Base-by-base conservation (phyloP, 2,113 vertebrate genomes). In the Psilopogon haemacephalus region DNA sequence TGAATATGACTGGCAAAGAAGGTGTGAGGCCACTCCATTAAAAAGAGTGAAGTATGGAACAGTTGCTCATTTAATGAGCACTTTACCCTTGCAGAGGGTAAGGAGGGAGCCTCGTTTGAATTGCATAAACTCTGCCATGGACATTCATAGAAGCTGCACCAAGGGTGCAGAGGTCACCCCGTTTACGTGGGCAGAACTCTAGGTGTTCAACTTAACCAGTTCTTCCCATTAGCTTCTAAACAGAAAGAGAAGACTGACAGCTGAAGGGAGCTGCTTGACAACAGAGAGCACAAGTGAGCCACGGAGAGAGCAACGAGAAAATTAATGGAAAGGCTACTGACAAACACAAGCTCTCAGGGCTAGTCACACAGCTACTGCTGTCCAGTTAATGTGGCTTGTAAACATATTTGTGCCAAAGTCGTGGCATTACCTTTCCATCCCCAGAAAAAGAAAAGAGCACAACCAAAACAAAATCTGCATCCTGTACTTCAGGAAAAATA, bases 401-500 rank as follows among this genome's bases (percentile, higher is more conserved):
- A 3, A 62, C 8, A 2, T 7, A 72, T 80, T 68, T 72, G 55
- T 95, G 92, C 79, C 74, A 59, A 91, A 93, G 88, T 75, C 95
- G 89, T 2, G 1, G 84, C 80, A 38, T 88, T 74, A 94, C 86
- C 94, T 95, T 92, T 96, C 88, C 86, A 90, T 91, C 62, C 77
- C 63, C 64, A 88, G 72, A 76, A 85, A 82, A 83, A 62, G 94
- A 86, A 82, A 86, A 86, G 73, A 70, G 78, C 79, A 67, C 15
- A 69, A 94, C 79, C 92, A 95, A 97, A 97, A 97, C 95, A 97
- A 97, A 95, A 92, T 95, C 80, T 95, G 95, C 95, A 98, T 97
- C 96, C 97, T 98, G 95, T 97, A 76, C 92, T 97, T 92, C 96
- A 97, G 94, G 95, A 93, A 94, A 89, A 97, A 97, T 94, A 95